Evolutionary conservation across 2,113 vertebrate species (phyloP), one percentile per base, ranked within the genome.

Genomic region (Etheostoma spectabile): DNA sequence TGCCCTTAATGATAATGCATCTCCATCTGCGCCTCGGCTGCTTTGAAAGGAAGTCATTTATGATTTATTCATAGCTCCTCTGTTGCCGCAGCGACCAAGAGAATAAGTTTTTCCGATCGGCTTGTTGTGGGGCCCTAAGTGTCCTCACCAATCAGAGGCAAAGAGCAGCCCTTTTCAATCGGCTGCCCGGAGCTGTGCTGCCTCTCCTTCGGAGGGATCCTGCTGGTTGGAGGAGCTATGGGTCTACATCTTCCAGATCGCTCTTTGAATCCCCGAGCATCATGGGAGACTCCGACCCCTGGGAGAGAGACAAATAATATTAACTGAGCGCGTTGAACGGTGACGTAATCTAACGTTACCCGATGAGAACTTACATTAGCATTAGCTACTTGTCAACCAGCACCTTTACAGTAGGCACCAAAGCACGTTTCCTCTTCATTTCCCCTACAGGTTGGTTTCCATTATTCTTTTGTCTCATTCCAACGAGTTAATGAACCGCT

Each of bases 211-310:
- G 74, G 86, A 92, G 85, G 86, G 59, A 80, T 82, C 80, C 75
- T 80, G 74, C 80, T 83, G 65, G 91, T 53, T 30, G 59, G 78
- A 70, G 62, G 75, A 69, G 86, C 90, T 98, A 99, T 0, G 98
- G 96, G 86, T 99, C 98, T 0, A 99, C 98, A 0, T 99, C 98
- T 30, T 99, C 98, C 77, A 99, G 95, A 94, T 99, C 98, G 88
- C 97, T 99, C 95, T 97, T 97, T 18, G 97, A 95, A 82, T 99
- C 98, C 1, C 98, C 97, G 18, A 99, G 95, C 97, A 99, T 97
- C 98, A 99, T 99, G 83, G 98, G 98, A 89, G 98, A 99, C 81
- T 99, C 98, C 0, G 98, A 99, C 68, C 97, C 97, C 98, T 99
- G 93, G 52, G 35, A 60, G 42, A 74, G 13, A 81, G 35, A 66